phyloP scores from a whole-genome alignment of 2,113 vertebrate species.

The Thomomys bottae region DNA sequence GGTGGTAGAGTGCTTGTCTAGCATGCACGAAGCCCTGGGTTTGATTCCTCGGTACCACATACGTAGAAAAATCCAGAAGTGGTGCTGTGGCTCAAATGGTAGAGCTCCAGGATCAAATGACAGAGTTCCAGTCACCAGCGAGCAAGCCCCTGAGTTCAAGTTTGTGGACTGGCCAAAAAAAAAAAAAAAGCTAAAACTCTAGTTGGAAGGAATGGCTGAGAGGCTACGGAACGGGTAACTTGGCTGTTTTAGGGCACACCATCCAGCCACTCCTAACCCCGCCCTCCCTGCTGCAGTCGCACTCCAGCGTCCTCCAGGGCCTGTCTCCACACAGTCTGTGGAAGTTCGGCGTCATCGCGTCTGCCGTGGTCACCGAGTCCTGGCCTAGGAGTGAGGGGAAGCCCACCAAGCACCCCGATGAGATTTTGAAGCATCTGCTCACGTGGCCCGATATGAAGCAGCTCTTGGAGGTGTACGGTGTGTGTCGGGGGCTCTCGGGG shows the following conservation, averaged over 20 bases:
- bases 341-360: conserved; percentile 90
- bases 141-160: too few species aligned
- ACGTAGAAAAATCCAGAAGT: too few species aligned
- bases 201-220: background rate
- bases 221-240: background rate
- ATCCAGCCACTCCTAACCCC: background rate
- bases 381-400: conserved; percentile 85
- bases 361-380: conserved; percentile 89
- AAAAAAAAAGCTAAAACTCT: too few species aligned
- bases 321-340: conserved; percentile 7
- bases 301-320: conserved; percentile 77
- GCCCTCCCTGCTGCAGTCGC: conserved; percentile 58
- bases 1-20: too few species aligned
- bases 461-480: conserved; percentile 90
- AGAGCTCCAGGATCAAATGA: too few species aligned
- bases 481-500: background rate
- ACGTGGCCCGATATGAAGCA: conserved; percentile 87
- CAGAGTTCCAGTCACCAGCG: too few species aligned
- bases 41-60: too few species aligned
- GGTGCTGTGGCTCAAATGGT: too few species aligned
- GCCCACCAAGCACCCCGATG: conserved; percentile 69
- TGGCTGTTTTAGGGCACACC: background rate
- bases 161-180: too few species aligned
- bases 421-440: conserved; percentile 88
- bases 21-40: too few species aligned